Base-by-base conservation (phyloP, 2,888 invertebrate genomes). In the Parnassius glacialis region DNA sequence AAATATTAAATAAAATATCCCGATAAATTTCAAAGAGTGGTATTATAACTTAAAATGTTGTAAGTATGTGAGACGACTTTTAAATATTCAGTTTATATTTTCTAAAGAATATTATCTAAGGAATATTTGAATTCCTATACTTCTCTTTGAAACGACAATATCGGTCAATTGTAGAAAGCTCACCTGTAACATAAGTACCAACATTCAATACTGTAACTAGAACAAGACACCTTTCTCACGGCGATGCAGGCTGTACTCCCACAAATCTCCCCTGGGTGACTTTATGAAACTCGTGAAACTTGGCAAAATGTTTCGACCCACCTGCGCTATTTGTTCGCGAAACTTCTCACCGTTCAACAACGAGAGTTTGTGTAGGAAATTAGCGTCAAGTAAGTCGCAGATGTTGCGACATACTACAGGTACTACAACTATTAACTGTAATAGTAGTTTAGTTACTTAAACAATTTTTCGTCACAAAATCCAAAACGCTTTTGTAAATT, bases 321-420 rank as follows among this genome's bases (percentile, higher is more conserved):
- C 62, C 59, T 63, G 62, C 42, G 62, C 62, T 63, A 59, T 59
- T 63, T 59, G 62, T 63, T 55, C 48, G 42, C 51, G n/a, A 55
- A 62, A 62, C 43, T 62, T 62, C 54, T 51, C 59, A 41, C 20
- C 55, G 50, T 59, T 58, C 51, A 52, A 62, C 62, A 55, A 34
- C 50, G 51, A 51, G 59, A 59, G 62, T 62, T 62, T 62, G 55
- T 52, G 54, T 62, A 42, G 53, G 20, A 58, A 52, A 59, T 56
- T 61, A 61, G 25, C 45, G 25, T 44, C 44, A 57, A 50, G 43
- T 51, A 57, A 52, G 41, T 57, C 57, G 13, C 52, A 57, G 47
- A 45, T 52, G 57, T 52, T 48, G 43, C 42, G 11, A 54, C 16
- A 52, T 25, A 42, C 52, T 48, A 34, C 34, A 5, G 34, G 34